Conservation (phyloP, 2,888 invertebrate species). For the Timema podura region DNA sequence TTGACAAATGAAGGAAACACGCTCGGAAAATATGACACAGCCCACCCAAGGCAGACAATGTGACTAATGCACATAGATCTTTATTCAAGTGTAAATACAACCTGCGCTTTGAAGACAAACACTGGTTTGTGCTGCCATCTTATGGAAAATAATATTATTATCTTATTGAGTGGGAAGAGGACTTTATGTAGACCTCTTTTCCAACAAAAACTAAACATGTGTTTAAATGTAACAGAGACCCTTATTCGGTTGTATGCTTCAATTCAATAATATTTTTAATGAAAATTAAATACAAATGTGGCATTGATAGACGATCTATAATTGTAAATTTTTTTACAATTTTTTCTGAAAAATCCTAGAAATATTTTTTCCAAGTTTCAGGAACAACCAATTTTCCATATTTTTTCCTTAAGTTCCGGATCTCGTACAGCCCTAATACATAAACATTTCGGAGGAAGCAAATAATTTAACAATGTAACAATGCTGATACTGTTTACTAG, state of each 20-base stretch:
- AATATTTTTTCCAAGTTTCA: too few relatives aligned
- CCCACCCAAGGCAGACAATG: not conserved
- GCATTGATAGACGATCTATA: too few relatives aligned
- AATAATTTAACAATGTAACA: too few relatives aligned
- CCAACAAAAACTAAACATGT: not conserved
- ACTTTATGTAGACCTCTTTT: not conserved
- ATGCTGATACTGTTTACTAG: too few relatives aligned
- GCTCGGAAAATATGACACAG: not conserved
- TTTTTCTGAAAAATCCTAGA: too few relatives aligned
- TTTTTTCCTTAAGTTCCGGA: too few relatives aligned
- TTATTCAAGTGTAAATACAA: slow-evolving; percentile 1
- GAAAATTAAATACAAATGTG: too few relatives aligned
- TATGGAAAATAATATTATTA: not conserved
- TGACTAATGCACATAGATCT: not conserved
- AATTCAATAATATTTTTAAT: not conserved
- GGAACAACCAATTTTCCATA: too few relatives aligned
- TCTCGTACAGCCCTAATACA: too few relatives aligned
- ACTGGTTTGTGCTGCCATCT: not conserved
- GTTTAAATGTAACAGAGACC: slow-evolving; percentile 2
- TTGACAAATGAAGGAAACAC: not conserved
- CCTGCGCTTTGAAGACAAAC: not conserved
- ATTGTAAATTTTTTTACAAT: too few relatives aligned
- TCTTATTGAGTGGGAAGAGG: not conserved
- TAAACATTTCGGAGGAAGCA: too few relatives aligned
- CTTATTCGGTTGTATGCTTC: not conserved